Conservation (phyloP, 2,797 vertebrate species). For the Crocodylus rhombifer region DNA sequence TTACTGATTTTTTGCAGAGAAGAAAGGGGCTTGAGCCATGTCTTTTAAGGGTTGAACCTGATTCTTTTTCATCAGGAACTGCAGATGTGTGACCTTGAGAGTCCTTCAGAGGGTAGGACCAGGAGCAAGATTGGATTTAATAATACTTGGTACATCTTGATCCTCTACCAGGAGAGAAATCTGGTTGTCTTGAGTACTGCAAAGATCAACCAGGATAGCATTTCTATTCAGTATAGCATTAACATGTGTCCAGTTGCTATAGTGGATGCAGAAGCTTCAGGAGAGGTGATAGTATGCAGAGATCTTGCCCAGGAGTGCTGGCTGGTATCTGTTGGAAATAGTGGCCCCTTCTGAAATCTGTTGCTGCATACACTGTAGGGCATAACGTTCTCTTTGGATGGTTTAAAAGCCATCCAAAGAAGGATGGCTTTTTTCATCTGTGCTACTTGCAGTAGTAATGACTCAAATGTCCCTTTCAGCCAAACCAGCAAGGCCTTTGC, state of each 20-base stretch:
- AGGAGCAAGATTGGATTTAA: constrained; percentile 21
- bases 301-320: neutral
- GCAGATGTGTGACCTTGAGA: neutral
- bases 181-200: constrained; percentile 64
- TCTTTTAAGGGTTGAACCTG: constrained; percentile 29
- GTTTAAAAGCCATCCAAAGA: too few relatives aligned
- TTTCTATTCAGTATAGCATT: neutral
- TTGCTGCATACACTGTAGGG: neutral
- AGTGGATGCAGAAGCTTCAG: rapidly evolving
- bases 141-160: constrained; percentile 54
- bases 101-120: neutral
- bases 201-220: constrained; percentile 21
- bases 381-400: neutral
- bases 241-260: neutral
- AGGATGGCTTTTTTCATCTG: neutral
- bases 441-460: neutral
- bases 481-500: neutral
- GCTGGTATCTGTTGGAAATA: neutral
- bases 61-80: constrained; percentile 35
- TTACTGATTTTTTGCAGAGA: neutral
- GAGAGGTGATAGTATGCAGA: neutral
- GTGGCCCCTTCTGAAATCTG: neutral
- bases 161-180: constrained; percentile 74
- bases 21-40: neutral
- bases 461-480: neutral